Conservation (phyloP, 2,113 vertebrate genomes). For the Taurulus bubalis region DNA sequence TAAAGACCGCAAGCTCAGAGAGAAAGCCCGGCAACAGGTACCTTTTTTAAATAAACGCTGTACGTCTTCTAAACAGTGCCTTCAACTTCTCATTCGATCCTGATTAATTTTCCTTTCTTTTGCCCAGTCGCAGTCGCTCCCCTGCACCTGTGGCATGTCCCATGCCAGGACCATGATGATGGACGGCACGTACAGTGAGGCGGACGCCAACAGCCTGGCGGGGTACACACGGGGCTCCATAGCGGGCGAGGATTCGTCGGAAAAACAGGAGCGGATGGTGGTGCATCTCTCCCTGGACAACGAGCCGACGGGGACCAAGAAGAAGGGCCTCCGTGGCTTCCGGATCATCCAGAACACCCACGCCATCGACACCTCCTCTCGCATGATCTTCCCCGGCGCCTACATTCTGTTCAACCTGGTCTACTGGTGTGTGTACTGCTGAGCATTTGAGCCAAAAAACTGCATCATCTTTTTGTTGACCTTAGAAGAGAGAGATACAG, state of each 20-base stretch:
- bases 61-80: background rate
- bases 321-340: slow-evolving; percentile 86
- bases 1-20: slow-evolving; percentile 87
- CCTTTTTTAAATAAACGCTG: background rate
- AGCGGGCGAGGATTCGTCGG: slow-evolving; percentile 84
- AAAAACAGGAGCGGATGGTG: slow-evolving; percentile 90
- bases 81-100: background rate
- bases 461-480: background rate
- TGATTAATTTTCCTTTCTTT: background rate
- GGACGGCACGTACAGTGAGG: slow-evolving; percentile 90
- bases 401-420: slow-evolving; percentile 97
- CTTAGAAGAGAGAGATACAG: background rate
- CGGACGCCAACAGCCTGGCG: slow-evolving; percentile 90
- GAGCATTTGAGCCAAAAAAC: slow-evolving; percentile 50
- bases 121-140: slow-evolving; percentile 80
- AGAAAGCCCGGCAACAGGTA: slow-evolving; percentile 85
- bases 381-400: slow-evolving; percentile 93
- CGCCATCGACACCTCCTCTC: slow-evolving; percentile 94
- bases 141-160: slow-evolving; percentile 89
- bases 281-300: slow-evolving; percentile 89
- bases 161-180: slow-evolving; percentile 90
- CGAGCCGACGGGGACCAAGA: slow-evolving; percentile 85
- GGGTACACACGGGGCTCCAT: slow-evolving; percentile 88
- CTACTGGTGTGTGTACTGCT: slow-evolving; percentile 97
- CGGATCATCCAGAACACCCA: slow-evolving; percentile 93